phyloP scores from a whole-genome alignment of 2,113 vertebrate genomes.

The Phylloscopus trochilus region DNA sequence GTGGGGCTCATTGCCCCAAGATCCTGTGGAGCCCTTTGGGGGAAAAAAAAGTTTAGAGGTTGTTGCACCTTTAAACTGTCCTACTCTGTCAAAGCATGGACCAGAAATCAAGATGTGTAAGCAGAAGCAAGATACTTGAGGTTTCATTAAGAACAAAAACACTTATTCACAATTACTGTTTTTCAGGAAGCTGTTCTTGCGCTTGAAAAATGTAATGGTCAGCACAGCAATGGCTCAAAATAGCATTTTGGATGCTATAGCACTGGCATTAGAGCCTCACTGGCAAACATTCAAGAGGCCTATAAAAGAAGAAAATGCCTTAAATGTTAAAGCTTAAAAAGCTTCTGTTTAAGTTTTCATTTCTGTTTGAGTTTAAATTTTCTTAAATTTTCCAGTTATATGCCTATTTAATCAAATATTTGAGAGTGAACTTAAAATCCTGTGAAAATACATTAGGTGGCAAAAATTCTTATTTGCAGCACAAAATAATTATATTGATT shows the following conservation, averaged over 20 bases:
- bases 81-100: neutral
- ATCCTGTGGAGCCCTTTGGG: neutral
- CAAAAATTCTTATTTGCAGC: neutral
- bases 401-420: neutral
- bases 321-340: neutral
- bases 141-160: neutral
- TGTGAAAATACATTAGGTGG: neutral
- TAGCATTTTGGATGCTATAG: constrained; percentile 36
- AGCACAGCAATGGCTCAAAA: constrained; percentile 48
- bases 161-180: neutral
- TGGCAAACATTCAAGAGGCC: neutral
- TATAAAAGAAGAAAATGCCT: neutral
- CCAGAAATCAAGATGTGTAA: neutral
- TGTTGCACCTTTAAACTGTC: neutral
- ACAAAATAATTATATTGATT: neutral
- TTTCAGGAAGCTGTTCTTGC: constrained; percentile 49
- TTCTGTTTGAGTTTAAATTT: neutral
- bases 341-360: neutral
- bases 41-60: neutral
- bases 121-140: neutral
- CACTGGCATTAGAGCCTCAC: neutral
- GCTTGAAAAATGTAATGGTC: constrained; percentile 54
- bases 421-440: neutral
- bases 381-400: neutral
- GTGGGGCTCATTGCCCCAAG: neutral